phyloP scores from a whole-genome alignment of 2,113 vertebrate genomes.

The Bos indicus region DNA sequence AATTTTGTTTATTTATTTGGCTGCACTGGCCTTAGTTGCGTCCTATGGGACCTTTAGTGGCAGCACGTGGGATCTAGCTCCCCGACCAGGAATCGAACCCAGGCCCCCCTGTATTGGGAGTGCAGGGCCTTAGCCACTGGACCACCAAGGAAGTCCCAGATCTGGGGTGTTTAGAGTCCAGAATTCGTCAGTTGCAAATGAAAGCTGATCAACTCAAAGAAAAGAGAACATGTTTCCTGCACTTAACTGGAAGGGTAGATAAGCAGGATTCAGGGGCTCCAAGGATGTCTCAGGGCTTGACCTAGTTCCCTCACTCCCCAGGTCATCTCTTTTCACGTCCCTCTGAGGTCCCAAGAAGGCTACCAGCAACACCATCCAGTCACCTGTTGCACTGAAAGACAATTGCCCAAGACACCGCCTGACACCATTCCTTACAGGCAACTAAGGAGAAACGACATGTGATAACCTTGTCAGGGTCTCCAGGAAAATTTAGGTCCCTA shows the following conservation, averaged over 20 bases:
- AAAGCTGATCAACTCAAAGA: neutral
- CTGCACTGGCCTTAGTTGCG: neutral
- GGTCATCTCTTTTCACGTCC: neutral
- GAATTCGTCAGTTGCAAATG: neutral
- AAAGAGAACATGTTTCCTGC: neutral
- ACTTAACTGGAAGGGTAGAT: neutral
- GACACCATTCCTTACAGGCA: neutral
- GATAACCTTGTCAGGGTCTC: neutral
- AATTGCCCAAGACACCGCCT: neutral
- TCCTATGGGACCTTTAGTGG: neutral
- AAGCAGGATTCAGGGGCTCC: neutral
- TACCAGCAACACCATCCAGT: neutral
- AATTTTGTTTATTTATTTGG: neutral
- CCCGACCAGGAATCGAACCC: neutral
- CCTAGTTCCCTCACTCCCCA: fast-evolving
- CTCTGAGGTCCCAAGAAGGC: neutral
- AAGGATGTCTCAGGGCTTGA: neutral
- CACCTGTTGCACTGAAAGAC: neutral
- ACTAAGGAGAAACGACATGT: neutral
- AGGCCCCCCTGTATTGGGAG: neutral
- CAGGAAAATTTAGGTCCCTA: neutral
- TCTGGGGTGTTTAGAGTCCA: neutral
- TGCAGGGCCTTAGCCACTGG: neutral
- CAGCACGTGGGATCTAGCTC: neutral
- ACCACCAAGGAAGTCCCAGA: neutral